phyloP scores from a whole-genome alignment of 1,140 invertebrate genomes.

The Drosophila seguyi region DNA sequence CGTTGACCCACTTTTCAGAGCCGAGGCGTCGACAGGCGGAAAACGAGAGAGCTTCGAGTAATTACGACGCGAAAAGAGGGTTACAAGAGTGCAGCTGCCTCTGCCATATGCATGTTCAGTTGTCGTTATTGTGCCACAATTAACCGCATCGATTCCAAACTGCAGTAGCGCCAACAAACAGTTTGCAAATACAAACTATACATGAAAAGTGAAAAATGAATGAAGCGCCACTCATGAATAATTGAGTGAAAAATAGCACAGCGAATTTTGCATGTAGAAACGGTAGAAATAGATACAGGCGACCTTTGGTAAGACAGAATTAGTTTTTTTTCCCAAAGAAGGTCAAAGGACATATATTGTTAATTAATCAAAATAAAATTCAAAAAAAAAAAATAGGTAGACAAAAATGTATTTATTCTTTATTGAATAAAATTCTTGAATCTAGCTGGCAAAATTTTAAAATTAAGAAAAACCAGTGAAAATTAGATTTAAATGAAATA shows the following conservation, averaged over 20 bases:
- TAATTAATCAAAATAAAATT: background rate
- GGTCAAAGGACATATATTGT: background rate
- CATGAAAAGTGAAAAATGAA: constrained; percentile 33
- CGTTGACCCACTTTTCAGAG: constrained; percentile 64
- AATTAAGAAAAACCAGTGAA: too few species aligned
- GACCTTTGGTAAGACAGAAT: background rate
- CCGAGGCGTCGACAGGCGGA: constrained; percentile 25
- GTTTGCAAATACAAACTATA: constrained; percentile 9
- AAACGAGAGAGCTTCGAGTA: constrained; percentile 32
- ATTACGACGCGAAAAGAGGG: constrained; percentile 5
- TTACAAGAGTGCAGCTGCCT: constrained; percentile 2
- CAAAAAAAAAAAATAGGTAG: background rate
- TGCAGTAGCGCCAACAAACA: constrained; percentile 6
- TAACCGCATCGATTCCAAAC: constrained; percentile 53
- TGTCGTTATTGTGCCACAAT: constrained; percentile 42
- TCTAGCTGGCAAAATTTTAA: background rate
- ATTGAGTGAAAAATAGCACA: constrained; percentile 66
- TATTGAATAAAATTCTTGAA: background rate
- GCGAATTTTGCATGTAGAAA: constrained; percentile 33
- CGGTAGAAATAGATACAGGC: constrained; percentile 9
- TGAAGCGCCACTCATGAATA: constrained; percentile 55
- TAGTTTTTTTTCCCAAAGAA: background rate
- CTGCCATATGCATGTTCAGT: constrained; percentile 37
- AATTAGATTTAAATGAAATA: background rate
- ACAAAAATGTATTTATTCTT: background rate